Evolutionary conservation across 2,113 vertebrate species (phyloP).

Genomic region (Bos indicus): DNA sequence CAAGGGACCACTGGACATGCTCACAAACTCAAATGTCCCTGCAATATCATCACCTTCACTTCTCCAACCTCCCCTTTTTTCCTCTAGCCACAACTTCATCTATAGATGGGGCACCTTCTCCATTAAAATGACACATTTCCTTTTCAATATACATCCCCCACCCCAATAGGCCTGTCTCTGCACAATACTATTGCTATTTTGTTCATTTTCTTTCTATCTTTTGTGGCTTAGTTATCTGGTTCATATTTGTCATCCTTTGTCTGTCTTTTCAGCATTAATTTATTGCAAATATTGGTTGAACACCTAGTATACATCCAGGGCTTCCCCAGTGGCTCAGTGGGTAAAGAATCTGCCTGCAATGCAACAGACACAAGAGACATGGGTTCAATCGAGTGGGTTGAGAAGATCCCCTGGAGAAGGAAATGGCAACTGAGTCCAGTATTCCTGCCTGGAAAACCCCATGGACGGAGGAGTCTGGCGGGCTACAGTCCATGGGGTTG

Average conservation of each 20-base stretch:
- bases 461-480: rapidly evolving
- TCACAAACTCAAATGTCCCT: background rate
- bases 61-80: background rate
- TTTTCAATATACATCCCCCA: background rate
- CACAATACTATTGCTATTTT: background rate
- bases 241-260: background rate
- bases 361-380: background rate
- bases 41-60: background rate
- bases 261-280: background rate
- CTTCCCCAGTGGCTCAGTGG: background rate
- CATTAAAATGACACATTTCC: background rate
- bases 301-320: background rate
- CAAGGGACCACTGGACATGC: background rate
- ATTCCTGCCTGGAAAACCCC: background rate
- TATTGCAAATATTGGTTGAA: background rate
- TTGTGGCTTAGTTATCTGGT: background rate
- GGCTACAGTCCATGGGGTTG: background rate
- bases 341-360: background rate
- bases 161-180: background rate
- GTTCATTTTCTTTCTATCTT: background rate
- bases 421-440: background rate
- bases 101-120: background rate
- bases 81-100: background rate
- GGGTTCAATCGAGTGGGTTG: background rate
- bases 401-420: background rate